Base-by-base conservation (phyloP, 2,113 vertebrate species). In the Ammodytes marinus region DNA sequence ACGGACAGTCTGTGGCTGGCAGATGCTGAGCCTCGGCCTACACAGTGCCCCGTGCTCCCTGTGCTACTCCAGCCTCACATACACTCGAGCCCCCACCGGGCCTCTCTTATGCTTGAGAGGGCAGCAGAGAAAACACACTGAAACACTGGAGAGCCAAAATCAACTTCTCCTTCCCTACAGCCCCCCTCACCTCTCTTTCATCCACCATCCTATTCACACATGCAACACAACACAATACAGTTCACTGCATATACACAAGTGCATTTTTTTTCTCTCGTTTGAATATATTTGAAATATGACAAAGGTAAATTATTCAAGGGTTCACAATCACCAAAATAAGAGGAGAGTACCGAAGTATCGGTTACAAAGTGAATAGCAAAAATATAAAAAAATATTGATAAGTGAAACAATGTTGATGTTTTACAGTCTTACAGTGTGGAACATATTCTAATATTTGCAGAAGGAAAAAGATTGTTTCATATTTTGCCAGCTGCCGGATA, bases 21-120 rank as follows among this genome's bases (percentile, higher is more conserved):
- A 92, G 91, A 90, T 80, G 85, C 89, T 87, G 86, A 86, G 87
- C 79, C 73, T 80, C 78, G 55, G 86, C 92, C 90, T 78, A 84
- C 87, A 90, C 78, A 64, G 78, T 85, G 86, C 79, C 82, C 84
- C 54, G 12, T 83, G 77, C 74, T 67, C 81, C 82, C 74, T 87
- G 83, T 85, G 27, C 27, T 27, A 57, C 82, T 87, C 74, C 74
- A 84, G 74, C 81, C 83, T 90, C 86, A 86, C 82, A 82, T 27
- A 27, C 82, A 73, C 80, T 80, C 15, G 69, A 81, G 79, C 81
- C 85, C 88, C 84, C 90, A 84, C 80, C 40, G 58, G 77, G 86
- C 78, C 82, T 83, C 89, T 79, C 79, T 27, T 53, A 47, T 79
- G 90, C 81, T 84, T 84, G 69, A 89, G 83, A 88, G 83, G 84